phyloP scores from a whole-genome alignment of 2,113 vertebrate genomes.

The Lethenteron camtschaticum region DNA sequence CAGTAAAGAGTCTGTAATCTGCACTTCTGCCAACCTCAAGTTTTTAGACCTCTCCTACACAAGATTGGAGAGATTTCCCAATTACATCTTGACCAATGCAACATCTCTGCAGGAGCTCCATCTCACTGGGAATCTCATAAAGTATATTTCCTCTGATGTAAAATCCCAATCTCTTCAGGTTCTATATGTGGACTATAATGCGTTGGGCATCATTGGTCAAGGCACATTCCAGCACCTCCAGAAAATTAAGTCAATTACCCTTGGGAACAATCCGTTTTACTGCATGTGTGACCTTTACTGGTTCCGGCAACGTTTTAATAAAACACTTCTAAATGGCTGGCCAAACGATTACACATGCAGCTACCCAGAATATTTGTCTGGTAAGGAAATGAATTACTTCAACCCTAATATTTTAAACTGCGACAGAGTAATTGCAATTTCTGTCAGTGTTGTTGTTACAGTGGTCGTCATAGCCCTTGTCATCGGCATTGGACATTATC shows the following conservation, averaged over 20 bases:
- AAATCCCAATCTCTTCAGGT: neutral
- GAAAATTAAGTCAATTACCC: no score
- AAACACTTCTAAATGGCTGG: slow-evolving; percentile 1
- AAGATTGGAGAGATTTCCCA: neutral
- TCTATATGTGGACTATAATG: neutral
- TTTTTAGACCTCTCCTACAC: neutral
- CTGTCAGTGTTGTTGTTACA: slow-evolving; percentile 12
- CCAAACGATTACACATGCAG: slow-evolving; percentile 6
- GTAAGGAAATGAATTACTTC: neutral
- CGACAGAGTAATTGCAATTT: slow-evolving; percentile 14
- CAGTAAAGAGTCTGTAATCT: neutral
- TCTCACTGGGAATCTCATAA: neutral
- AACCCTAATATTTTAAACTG: slow-evolving; percentile 8
- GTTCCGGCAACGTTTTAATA: slow-evolving; percentile 2
- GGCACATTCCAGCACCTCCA: no score
- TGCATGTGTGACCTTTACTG: slow-evolving; percentile 8
- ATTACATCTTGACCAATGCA: neutral
- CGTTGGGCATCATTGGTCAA: no score
- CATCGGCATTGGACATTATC: slow-evolving; percentile 14
- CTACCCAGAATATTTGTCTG: neutral
- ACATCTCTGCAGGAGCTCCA: slow-evolving; percentile 1
- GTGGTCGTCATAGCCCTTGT: slow-evolving; percentile 7
- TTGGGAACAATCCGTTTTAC: neutral
- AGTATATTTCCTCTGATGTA: neutral
- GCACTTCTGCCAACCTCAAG: neutral